These are phyloP conservation scores for Odontamblyopus rebecca DNA, from an alignment of 2,797 vertebrate species.

Conservation along the genomic window DNA sequence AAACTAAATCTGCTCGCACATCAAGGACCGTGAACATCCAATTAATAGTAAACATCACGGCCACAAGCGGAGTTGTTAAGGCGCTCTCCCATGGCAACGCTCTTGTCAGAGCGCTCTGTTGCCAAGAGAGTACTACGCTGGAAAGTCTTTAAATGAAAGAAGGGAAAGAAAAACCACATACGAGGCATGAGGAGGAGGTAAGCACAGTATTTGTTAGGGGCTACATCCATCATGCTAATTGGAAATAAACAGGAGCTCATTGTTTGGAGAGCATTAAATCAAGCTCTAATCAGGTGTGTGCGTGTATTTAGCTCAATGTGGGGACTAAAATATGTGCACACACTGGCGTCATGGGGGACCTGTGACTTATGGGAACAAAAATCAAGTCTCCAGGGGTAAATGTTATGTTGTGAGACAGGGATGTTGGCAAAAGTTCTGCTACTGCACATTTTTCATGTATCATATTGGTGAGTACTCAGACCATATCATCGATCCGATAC, in stretches of 20 bases:
- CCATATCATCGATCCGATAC: no score
- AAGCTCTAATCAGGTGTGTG: slow-evolving; percentile 63
- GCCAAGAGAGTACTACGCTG: slow-evolving; percentile 32
- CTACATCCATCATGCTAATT: slow-evolving; percentile 71
- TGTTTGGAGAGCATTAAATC: slow-evolving; percentile 71
- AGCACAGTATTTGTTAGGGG: slow-evolving; percentile 49
- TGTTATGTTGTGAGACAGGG: no score
- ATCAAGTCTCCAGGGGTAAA: not conserved
- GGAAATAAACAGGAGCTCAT: slow-evolving; percentile 67
- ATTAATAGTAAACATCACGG: slow-evolving; percentile 48
- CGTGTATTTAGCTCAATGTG: not conserved
- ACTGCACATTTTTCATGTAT: no score
- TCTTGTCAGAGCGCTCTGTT: slow-evolving; percentile 46
- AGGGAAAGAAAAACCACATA: slow-evolving; percentile 14
- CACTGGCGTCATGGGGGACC: not conserved
- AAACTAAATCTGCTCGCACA: slow-evolving; percentile 27
- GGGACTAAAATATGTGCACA: not conserved
- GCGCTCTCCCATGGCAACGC: slow-evolving; percentile 55
- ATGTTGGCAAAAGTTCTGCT: no score
- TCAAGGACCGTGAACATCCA: slow-evolving; percentile 43
- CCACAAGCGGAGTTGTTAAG: slow-evolving; percentile 36
- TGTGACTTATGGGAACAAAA: not conserved
- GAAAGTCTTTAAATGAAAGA: slow-evolving; percentile 28
- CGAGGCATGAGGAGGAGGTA: slow-evolving; percentile 18
- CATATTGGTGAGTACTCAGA: no score